Conservation (phyloP, 2,797 vertebrate species). For the Chloroceryle amazona region DNA sequence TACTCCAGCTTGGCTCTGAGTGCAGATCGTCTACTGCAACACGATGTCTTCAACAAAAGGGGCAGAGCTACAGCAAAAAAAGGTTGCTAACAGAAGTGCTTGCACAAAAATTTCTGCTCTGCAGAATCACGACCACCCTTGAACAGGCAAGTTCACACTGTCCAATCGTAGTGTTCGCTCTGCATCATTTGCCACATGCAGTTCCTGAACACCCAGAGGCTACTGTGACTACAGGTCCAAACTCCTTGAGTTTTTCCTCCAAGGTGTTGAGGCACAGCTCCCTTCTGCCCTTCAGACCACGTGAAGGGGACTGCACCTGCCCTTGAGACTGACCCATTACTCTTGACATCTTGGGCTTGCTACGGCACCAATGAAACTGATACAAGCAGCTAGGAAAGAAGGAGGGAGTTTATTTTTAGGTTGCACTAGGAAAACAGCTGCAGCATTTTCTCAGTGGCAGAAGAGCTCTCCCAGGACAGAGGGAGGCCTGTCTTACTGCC, state of each 20-base stretch:
- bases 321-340: not conserved
- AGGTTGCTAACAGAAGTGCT: not conserved
- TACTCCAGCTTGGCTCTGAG: not conserved
- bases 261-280: not conserved
- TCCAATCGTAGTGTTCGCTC: not conserved
- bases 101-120: not conserved
- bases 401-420: slow-evolving; percentile 55
- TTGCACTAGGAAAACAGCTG: slow-evolving; percentile 53
- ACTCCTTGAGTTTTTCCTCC: not conserved
- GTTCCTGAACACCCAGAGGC: not conserved
- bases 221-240: not conserved
- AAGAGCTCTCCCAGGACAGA: slow-evolving; percentile 19
- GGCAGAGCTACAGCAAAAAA: not conserved
- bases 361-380: slow-evolving; percentile 21
- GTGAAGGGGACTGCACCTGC: not conserved
- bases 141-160: too few relatives aligned
- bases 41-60: not conserved
- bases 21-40: not conserved
- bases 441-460: not conserved
- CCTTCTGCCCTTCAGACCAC: not conserved
- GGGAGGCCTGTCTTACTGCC: not conserved
- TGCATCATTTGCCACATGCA: not conserved
- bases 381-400: not conserved
- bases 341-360: not conserved
- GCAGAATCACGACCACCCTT: not conserved